Base-by-base conservation (phyloP, 2,113 vertebrate genomes). In the Proteles cristata region DNA sequence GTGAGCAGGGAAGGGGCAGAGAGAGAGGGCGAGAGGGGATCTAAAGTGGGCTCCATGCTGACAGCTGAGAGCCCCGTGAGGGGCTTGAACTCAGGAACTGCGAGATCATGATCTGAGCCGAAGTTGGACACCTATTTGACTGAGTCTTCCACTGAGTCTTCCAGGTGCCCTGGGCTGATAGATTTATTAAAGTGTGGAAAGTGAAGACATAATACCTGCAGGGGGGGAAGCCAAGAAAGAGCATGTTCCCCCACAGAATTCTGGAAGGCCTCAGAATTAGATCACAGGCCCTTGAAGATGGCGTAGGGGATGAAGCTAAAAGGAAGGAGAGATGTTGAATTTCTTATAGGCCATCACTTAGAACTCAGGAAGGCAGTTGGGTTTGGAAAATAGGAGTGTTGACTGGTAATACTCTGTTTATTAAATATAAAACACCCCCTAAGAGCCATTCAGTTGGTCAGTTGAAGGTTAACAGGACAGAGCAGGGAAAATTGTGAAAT, bases 401-500 rank as follows among this genome's bases (percentile, higher is more conserved):
- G 25, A 76, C n/a, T 76, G 53, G 48, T 35, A 65, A 71, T 90
- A 45, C 15, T 89, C 14, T 68, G 25, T 88, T 80, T 86, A 53
- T 81, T 90, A 90, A 19, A 61, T 79, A 48, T 53, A 63, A 65
- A 81, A 55, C 10, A 48, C n/a, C 86, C 1, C 3, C n/a, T 87
- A 53, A 33, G 28, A 66, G 82, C 19, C 50, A 45, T 50, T 77
- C 31, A 28, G 12, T 55, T 93, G 79, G 33, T 61, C 81, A 90
- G 1, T 86, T 63, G 63, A 89, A 92, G 65, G 31, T 90, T 39
- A 87, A 55, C 7, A 77, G 68, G 65, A 50, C 31, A 87, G 73
- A 69, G 31, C 33, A 88, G 69, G 58, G 82, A 93, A 93, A 76
- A 69, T 33, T 87, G 48, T 65, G 39, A 92, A 85, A 68, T 86